A percentile compares a stretch with the other conserved stretches of the same genome.
Evolutionary conservation across 2,888 invertebrate species (phyloP).

Genomic region (Agrilus cyanescens): DNA sequence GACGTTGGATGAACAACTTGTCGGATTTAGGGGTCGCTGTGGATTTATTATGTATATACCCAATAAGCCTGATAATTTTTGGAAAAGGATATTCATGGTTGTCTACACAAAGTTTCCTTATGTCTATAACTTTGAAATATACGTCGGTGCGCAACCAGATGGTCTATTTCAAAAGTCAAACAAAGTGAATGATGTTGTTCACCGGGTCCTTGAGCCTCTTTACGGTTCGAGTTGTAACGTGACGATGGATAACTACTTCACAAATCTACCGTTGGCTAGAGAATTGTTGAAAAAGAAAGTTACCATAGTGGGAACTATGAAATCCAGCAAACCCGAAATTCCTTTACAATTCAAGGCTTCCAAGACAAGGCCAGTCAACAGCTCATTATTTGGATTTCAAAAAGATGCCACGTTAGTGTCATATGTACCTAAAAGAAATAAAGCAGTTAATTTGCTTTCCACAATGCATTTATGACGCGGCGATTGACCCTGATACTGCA

Average conservation of each 20-base stretch:
- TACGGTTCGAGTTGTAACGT: conserved; percentile 15
- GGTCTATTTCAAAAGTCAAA: conserved; percentile 8
- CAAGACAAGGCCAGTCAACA: neutral
- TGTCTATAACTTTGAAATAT: too few relatives aligned
- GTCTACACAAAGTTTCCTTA: too few relatives aligned
- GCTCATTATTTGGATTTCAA: conserved; percentile 1
- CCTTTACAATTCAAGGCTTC: neutral
- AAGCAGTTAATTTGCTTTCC: conserved; percentile 1
- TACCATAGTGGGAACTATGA: conserved; percentile 2
- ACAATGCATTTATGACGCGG: conserved; percentile 5
- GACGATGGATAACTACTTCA: conserved; percentile 17
- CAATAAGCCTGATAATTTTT: too few relatives aligned
- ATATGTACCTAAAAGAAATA: conserved; percentile 4
- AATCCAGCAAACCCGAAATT: conserved; percentile 1
- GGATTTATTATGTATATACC: too few relatives aligned
- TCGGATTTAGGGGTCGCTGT: conserved; percentile 15
- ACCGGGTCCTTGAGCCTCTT: conserved; percentile 6
- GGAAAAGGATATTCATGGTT: too few relatives aligned
- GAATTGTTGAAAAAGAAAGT: conserved; percentile 2
- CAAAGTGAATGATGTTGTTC: conserved; percentile 7
- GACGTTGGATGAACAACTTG: conserved; percentile 16
- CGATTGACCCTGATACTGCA: neutral
- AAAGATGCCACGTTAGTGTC: conserved; percentile 1
- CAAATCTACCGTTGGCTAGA: neutral
- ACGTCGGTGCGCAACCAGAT: too few relatives aligned